Evolutionary conservation across 2,888 invertebrate genomes (phyloP), one percentile per base, ranked within the genome.

Genomic region (Perithous albicinctus): DNA sequence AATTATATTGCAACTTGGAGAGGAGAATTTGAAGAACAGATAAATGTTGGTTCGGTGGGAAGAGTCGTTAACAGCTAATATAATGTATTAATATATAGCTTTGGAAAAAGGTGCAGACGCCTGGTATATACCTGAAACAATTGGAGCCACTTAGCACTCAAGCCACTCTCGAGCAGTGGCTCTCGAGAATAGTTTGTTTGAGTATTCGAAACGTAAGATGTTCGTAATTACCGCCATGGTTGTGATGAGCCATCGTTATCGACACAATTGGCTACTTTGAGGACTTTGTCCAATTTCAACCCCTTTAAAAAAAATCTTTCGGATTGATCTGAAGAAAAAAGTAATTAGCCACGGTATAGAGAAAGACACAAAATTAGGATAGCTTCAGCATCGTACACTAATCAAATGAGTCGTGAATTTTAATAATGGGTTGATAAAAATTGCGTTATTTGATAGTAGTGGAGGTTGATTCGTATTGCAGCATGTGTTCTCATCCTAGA

Each of bases 71-170:
- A 56, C 26, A 56, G 29, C 54, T 12, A 56, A 70, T 70, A 46
- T 15, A 29, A 41, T 56, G 23, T 1, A 35, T 38, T 70, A 23
- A 38, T 35, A 54, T 41, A 54, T 41, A 10, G 41, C 38, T 38
- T 43, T 66, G 10, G 67, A 67, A 67, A 67, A 32, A 48, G 3
- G 54, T 12, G 51, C 12, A 26, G 8, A 63, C 6, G 18, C 41
- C 29, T 7, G 56, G 32, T 59, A 10, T 75, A 70, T 80, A 76
- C 76, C 76, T 80, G 80, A 67, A 76, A 72, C 48, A 77, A 77
- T 73, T 32, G 80, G 59, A 77, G 76, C 77, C 67, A 80, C 66
- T 80, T 72, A 12, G 48, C 63, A 54, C 70, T 77, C 54, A 56
- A 73, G 20, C 2, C 56, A 29, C 56, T 35, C 56, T 51, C 48